Conservation (phyloP, 2,797 vertebrate species). For the Acrossocheilus wenchowensis region DNA sequence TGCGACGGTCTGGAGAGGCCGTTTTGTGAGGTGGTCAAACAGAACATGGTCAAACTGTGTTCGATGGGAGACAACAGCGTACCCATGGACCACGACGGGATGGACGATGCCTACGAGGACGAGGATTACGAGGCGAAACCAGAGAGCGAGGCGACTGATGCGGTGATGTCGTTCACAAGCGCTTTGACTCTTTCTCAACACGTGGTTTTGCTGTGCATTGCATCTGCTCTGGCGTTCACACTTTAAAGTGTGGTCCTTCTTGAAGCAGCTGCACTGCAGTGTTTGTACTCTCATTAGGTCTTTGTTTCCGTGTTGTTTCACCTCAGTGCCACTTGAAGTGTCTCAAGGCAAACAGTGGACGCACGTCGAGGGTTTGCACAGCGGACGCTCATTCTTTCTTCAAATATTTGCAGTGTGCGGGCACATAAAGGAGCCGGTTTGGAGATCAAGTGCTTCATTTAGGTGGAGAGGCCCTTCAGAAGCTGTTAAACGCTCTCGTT, state of each 20-base stretch:
- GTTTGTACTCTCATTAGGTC: no score
- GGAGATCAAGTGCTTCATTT: constrained; percentile 75
- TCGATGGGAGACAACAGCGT: constrained; percentile 70
- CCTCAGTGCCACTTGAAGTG: constrained; percentile 67
- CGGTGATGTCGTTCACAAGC: constrained; percentile 55
- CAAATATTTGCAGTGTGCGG: constrained; percentile 76
- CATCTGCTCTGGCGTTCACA: not conserved
- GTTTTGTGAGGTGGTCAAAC: constrained; percentile 85
- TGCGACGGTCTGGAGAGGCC: constrained; percentile 84
- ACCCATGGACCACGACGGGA: constrained; percentile 67
- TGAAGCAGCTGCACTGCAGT: no score
- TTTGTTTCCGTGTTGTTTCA: not conserved
- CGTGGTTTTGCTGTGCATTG: constrained; percentile 19
- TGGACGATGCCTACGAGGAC: constrained; percentile 76
- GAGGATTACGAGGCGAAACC: constrained; percentile 73
- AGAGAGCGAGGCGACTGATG: constrained; percentile 65
- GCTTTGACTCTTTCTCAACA: constrained; percentile 43
- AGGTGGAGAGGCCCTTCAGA: constrained; percentile 73
- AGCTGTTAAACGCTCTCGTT: constrained; percentile 51
- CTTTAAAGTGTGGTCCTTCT: not conserved
- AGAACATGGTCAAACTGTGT: constrained; percentile 83
- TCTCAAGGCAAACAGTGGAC: constrained; percentile 73
- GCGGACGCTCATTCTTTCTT: constrained; percentile 75
- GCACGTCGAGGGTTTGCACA: constrained; percentile 73
- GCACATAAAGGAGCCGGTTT: constrained; percentile 70